phyloP scores from a whole-genome alignment of 2,888 invertebrate species.

The Hemaris fuciformis region DNA sequence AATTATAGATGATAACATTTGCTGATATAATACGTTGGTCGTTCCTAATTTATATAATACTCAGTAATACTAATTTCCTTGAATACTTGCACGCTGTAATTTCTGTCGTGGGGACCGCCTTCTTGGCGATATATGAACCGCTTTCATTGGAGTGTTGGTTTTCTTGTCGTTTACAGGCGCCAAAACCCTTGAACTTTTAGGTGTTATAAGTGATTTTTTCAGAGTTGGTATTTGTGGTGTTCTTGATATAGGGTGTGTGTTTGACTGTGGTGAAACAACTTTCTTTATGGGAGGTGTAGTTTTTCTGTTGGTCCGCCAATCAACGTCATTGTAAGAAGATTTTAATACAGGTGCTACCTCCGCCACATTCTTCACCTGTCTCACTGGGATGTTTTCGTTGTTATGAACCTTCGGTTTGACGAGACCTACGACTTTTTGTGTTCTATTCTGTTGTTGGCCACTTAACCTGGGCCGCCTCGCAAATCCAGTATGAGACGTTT shows the following conservation, averaged over 20 bases:
- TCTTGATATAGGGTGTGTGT: conserved; percentile 33
- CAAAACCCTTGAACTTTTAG: conserved; percentile 78
- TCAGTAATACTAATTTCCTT: conserved; percentile 30
- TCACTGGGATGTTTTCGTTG: conserved; percentile 29
- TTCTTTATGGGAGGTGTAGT: conserved; percentile 58
- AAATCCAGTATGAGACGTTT: conserved; percentile 54
- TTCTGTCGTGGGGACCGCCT: conserved; percentile 69
- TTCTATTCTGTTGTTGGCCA: conserved; percentile 48
- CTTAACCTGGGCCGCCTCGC: conserved; percentile 68
- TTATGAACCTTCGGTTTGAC: conserved; percentile 52
- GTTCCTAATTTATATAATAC: conserved; percentile 23
- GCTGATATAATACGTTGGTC: conserved; percentile 13
- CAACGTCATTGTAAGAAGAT: conserved; percentile 38
- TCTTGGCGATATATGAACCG: conserved; percentile 69
- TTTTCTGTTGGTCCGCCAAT: conserved; percentile 53
- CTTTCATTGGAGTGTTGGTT: conserved; percentile 82
- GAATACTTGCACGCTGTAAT: conserved; percentile 35
- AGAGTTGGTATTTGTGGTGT: conserved; percentile 78
- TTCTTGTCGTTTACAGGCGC: conserved; percentile 65
- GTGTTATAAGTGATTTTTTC: conserved; percentile 82
- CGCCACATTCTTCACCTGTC: conserved; percentile 32
- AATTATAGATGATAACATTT: neutral
- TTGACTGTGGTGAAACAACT: conserved; percentile 56
- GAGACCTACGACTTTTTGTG: conserved; percentile 48
- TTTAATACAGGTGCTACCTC: conserved; percentile 23